Evolutionary conservation across 2,113 vertebrate genomes (phyloP).

Genomic region (Pitta sordida): DNA sequence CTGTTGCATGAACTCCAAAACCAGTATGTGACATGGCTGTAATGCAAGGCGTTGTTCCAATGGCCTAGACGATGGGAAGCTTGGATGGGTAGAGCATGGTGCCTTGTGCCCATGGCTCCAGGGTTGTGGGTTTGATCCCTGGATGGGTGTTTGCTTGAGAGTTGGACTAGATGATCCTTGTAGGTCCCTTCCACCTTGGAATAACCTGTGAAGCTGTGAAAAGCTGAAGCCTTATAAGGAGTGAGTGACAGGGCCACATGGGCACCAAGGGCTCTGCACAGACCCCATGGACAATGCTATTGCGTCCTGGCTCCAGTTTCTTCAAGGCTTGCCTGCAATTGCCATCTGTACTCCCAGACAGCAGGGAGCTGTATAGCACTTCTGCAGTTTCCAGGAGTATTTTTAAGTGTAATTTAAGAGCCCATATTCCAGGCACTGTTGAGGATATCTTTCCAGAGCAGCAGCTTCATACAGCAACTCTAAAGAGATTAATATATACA

Average conservation of each 20-base stretch:
- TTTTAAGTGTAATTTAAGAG: background rate
- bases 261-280: fast-evolving
- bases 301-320: background rate
- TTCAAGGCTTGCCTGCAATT: fast-evolving
- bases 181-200: no score
- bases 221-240: fast-evolving
- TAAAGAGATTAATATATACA: background rate
- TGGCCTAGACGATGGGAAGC: no score
- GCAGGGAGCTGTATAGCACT: background rate
- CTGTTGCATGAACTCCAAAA: background rate
- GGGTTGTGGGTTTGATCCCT: no score
- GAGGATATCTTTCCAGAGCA: background rate
- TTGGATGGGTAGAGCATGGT: no score
- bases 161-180: no score
- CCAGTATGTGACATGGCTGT: background rate
- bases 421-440: background rate
- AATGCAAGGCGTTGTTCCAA: background rate
- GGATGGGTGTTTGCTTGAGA: no score
- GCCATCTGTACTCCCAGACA: fast-evolving
- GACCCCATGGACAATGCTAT: fast-evolving
- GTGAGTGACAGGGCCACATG: fast-evolving
- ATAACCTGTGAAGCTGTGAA: no score
- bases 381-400: background rate
- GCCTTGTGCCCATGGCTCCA: no score
- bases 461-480: background rate